A percentile compares a stretch with the other conserved stretches of the same genome.
Evolutionary conservation across 2,888 invertebrate genomes (phyloP).

Genomic region (Drosophila demipolita): DNA sequence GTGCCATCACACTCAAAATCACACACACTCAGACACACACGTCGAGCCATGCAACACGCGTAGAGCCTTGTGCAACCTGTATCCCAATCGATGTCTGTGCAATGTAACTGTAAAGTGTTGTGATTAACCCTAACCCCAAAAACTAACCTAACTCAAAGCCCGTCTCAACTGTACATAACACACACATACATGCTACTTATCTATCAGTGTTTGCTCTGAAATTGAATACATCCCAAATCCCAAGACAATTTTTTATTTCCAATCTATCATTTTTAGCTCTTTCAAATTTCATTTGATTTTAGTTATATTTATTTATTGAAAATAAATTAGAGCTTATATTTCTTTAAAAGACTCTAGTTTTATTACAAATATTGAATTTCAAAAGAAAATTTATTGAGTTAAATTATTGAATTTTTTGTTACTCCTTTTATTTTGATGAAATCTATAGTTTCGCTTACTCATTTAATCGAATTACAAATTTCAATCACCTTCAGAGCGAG

Average conservation of each 20-base stretch:
- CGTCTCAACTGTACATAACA: slow-evolving; percentile 45
- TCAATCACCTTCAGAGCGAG: not conserved
- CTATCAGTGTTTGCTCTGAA: slow-evolving; percentile 5
- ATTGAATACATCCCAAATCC: not conserved
- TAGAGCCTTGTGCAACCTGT: slow-evolving; percentile 47
- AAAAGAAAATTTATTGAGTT: not conserved
- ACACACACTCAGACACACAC: slow-evolving; percentile 17
- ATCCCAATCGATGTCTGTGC: slow-evolving; percentile 59
- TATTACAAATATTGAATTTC: not conserved
- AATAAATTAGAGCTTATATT: not conserved
- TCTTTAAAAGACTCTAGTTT: not conserved
- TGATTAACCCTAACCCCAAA: slow-evolving; percentile 30
- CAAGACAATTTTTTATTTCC: not conserved
- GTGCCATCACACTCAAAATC: slow-evolving; percentile 18
- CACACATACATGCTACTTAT: slow-evolving; percentile 9
- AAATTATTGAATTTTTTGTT: not conserved
- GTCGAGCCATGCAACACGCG: slow-evolving; percentile 41
- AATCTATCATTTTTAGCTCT: not conserved
- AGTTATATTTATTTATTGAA: not conserved
- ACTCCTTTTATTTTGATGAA: not conserved
- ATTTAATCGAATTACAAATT: not conserved
- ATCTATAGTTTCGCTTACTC: not conserved
- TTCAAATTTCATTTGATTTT: not conserved
- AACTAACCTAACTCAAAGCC: slow-evolving; percentile 1
- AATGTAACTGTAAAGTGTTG: slow-evolving; percentile 68